Percentiles rank a stretch among this genome's conserved stretches.
These are phyloP conservation scores for Phataginus tetradactyla DNA, from an alignment of 2,797 vertebrate genomes.

Conservation along the genomic window DNA sequence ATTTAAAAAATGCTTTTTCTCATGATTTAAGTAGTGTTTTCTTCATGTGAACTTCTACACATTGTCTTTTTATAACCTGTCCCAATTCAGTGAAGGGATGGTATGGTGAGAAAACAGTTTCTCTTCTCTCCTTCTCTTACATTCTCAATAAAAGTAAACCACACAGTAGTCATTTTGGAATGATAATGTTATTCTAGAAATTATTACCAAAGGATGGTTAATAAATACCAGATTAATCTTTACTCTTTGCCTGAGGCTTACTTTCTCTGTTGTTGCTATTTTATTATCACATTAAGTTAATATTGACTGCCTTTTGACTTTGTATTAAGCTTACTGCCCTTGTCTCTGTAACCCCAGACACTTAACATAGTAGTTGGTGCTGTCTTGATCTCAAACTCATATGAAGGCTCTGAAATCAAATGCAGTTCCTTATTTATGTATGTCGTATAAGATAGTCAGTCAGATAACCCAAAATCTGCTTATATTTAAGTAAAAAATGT, in stretches of 20 bases:
- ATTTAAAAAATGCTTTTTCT: not conserved
- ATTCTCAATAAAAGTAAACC: conserved; percentile 10
- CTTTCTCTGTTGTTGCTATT: not conserved
- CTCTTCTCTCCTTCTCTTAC: not conserved
- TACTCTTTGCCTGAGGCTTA: not conserved
- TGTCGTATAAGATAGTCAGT: not conserved
- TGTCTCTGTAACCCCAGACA: not conserved
- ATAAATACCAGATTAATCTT: not conserved
- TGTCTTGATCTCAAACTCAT: not conserved
- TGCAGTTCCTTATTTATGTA: not conserved
- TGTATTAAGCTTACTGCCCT: not conserved
- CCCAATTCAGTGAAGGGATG: not conserved
- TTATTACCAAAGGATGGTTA: not conserved
- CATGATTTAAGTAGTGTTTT: not conserved
- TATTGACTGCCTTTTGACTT: not conserved
- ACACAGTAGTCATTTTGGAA: not conserved
- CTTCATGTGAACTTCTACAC: not conserved
- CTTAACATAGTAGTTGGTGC: not conserved
- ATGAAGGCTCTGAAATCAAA: not conserved
- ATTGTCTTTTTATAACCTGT: not conserved
- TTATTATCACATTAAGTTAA: not conserved
- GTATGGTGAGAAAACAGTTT: not conserved
- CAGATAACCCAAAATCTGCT: not conserved
- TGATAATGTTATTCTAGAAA: not conserved
- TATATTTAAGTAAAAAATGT: not conserved